Evolutionary conservation across 1,140 invertebrate species (phyloP).

Genomic region (Latrodectus geometricus): DNA sequence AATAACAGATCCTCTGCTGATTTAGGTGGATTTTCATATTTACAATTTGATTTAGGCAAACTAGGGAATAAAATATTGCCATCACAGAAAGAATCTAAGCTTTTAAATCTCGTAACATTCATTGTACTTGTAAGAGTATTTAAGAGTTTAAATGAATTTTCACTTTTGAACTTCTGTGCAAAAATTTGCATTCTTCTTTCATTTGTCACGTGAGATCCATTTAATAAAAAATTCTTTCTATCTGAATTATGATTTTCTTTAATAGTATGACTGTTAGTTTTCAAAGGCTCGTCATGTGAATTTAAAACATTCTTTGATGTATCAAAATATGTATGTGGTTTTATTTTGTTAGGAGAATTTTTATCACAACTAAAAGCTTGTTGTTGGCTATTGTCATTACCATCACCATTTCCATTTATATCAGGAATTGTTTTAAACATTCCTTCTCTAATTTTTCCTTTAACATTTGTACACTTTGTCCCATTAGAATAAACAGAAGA

Average conservation of each 20-base stretch:
- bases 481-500: neutral
- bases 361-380: neutral
- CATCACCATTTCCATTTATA: slow-evolving; percentile 49
- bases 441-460: neutral
- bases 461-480: neutral
- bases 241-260: too few species aligned
- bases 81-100: neutral
- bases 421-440: slow-evolving; percentile 18
- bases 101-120: neutral
- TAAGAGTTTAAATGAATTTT: slow-evolving; percentile 25
- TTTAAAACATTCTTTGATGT: too few species aligned
- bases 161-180: neutral
- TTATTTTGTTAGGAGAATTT: neutral
- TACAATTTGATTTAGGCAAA: neutral
- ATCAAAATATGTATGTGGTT: too few species aligned
- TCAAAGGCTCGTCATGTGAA: too few species aligned
- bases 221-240: too few species aligned
- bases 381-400: slow-evolving; percentile 41
- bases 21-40: slow-evolving; percentile 10
- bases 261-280: too few species aligned
- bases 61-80: neutral
- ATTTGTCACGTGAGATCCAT: too few species aligned
- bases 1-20: slow-evolving; percentile 11
- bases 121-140: slow-evolving; percentile 20
- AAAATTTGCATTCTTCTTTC: neutral